Evolutionary conservation across 2,888 invertebrate species (phyloP), one percentile per base, ranked within the genome.

Genomic region (Callyntrura sp.): DNA sequence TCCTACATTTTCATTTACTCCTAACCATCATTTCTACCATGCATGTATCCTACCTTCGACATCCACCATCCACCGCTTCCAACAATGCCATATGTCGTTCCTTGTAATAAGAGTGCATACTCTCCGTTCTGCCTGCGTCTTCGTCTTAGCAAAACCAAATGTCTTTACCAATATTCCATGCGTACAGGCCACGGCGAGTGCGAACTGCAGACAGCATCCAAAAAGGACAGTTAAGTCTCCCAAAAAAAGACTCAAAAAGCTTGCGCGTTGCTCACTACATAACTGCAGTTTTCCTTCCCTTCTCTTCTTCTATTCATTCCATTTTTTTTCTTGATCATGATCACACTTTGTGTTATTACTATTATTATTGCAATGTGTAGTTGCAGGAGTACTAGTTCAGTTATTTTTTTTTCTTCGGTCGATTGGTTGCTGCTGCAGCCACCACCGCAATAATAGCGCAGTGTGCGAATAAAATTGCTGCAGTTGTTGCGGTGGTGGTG

Each of bases 11-110:
- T 20, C 35, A 35, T 35, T 43, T 70, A 43, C 9, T 70, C 14
- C n/a, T 62, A 8, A 25, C 25, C 14, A 62, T 23, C 25, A 62
- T 23, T 62, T 14, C 17, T 8, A n/a, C 28, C 17, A 6, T 35
- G 35, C 6, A 35, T 35, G n/a, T n/a, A n/a, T n/a, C n/a, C 35
- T 70, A 43, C 35, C 68, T 43, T 70, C 68, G 43, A 70, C 68
- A 70, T 43, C 68, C 14, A 70, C 68, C 68, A 70, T 43, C 68
- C 14, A 70, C 68, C 35, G 35, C 35, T 70, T 70, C 43, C 68
- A 70, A 70, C 68, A 70, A 70, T 70, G 68, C 43, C 43, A 14
- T 17, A 70, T 17, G 43, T 43, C 17, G n/a, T n/a, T n/a, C n/a
- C n/a, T n/a, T n/a, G n/a, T n/a, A n/a, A n/a, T n/a, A n/a, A n/a